Base-by-base conservation (phyloP, 2,888 invertebrate species). In the Eretmocerus hayati region DNA sequence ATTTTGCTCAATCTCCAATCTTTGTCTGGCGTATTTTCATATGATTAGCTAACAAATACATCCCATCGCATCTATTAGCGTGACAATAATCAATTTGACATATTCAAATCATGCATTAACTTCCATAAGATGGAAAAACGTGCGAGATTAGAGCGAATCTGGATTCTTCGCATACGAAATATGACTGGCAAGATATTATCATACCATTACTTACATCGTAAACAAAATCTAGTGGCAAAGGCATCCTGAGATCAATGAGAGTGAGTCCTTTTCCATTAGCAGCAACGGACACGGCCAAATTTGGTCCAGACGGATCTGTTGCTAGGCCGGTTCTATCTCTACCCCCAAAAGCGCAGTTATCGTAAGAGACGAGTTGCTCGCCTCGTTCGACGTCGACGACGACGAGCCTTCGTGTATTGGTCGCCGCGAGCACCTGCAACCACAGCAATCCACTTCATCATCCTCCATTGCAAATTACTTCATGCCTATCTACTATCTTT, bases 351-450 rank as follows among this genome's bases (percentile, higher is more conserved):
- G 72, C 72, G 62, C 74, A 75, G 56, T 75, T 75, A 55, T 75
- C 74, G 58, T 75, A 75, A 6, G 72, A 71, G 52, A 73, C 60
- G 16, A 75, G 59, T 54, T 72, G 73, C 47, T 71, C 71, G 5
- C 75, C 75, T 58, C 72, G 60, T 50, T 74, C 74, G 13, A 74
- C 72, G 55, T 75, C 75, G n/a, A 75, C 69, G 9, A 75, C 72
- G 13, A 72, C 71, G 46, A 75, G 59, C 45, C 73, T 65, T 35
- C 74, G 62, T 4, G 74, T 71, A 42, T 74, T 74, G 5, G 74
- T 73, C 4, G 74, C 69, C n/a, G 73, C 73, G 39, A 75, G 59
- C 48, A 75, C 73, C 74, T 74, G 50, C 13, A 33, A 26, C 4
- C 2, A 16, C 11, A 16, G 3, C 20, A 16, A 5, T 20, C 4